Evolutionary conservation across 2,797 vertebrate species (phyloP), one percentile per base, ranked within the genome.

Genomic region (Erethizon dorsatum): DNA sequence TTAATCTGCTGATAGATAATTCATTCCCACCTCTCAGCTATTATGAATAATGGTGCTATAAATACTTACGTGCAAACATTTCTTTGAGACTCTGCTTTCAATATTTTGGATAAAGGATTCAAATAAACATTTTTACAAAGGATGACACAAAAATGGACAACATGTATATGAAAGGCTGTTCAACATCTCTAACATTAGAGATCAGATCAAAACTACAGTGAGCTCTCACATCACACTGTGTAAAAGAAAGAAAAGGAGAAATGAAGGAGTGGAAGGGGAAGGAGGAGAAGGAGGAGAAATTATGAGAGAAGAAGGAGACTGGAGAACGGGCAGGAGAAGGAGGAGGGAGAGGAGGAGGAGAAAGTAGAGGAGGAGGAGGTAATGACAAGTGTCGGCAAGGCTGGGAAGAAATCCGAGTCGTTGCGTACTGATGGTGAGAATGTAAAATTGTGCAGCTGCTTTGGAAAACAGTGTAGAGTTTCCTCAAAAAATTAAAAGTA

Each of bases 81-180:
- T 91, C 71, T 84, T 78, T 5, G 31, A 83, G 31, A 73, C 13
- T 5, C 18, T 88, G 12, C 56, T 88, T 88, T 92, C 24, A 57
- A 5, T 65, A 41, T 88, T 94, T 88, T 50, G 69, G 37, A 79
- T 88, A 73, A 96, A 94, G 11, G 8, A 52, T n/a, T 84, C 31
- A 4, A 85, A 18, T 50, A 12, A 47, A 13, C 24, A 47, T 26
- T 45, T 75, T 47, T 47, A 12, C 71, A 75, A 75, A 75, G n/a
- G 41, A 47, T 75, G 71, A 47, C 47, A 47, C n/a, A 47, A 26
- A 75, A 47, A 75, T 75, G 71, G 11, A 28, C 41, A 14, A 28
- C 22, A 41, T 41, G 5, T 75, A 6, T 47, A 11, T 47, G 24
- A 45, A 28, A 75, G 2, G 71, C 6, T 75, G 41, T 12, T 45